A percentile compares a stretch with the other conserved stretches of the same genome.
These are phyloP conservation scores for Tamandua tetradactyla DNA, from an alignment of 2,797 vertebrate species.

Conservation along the genomic window DNA sequence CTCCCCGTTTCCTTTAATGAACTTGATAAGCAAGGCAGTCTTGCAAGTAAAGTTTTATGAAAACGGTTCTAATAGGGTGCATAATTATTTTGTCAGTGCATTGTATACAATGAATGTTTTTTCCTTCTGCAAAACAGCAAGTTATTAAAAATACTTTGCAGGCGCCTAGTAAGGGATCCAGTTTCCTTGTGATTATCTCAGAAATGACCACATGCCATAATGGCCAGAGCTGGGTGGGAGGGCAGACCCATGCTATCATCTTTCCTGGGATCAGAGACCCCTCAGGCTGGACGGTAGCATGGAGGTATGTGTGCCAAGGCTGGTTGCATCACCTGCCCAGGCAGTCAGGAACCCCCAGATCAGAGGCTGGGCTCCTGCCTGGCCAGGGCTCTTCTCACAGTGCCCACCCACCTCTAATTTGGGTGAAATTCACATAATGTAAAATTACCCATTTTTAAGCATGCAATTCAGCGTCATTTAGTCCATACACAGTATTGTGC, in stretches of 20 bases:
- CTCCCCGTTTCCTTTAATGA: neutral
- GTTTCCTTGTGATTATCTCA: neutral
- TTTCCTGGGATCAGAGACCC: neutral
- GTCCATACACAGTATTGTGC: no score
- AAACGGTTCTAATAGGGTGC: neutral
- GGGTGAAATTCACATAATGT: no score
- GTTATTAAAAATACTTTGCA: neutral
- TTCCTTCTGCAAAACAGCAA: neutral
- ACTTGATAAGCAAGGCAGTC: accelerated
- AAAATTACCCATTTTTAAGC: no score
- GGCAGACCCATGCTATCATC: accelerated
- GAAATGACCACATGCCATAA: neutral
- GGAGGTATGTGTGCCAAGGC: neutral
- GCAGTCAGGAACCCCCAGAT: accelerated
- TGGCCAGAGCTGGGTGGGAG: neutral
- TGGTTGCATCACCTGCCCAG: neutral
- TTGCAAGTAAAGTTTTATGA: neutral
- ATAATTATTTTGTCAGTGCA: accelerated
- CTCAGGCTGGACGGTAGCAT: neutral
- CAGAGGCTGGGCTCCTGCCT: no score
- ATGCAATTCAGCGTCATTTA: no score
- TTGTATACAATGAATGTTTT: neutral
- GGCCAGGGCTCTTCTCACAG: neutral
- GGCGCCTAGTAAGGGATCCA: neutral
- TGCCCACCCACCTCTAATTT: no score